phyloP scores from a whole-genome alignment of 2,113 vertebrate species.

The Athene noctua region DNA sequence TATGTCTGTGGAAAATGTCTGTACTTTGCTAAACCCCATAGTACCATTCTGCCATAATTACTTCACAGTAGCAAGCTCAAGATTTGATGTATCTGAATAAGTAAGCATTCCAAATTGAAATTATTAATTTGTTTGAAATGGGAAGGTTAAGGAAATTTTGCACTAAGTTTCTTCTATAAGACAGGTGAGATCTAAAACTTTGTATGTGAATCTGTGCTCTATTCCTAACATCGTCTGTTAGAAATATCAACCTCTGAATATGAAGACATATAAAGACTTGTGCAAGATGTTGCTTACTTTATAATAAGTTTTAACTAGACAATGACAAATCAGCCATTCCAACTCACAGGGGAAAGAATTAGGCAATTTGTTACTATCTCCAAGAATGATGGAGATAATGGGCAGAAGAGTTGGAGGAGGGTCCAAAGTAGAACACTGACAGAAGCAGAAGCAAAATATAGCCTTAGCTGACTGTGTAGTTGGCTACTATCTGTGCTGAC shows the following conservation, averaged over 20 bases:
- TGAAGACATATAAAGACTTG: background rate
- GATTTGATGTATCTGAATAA: background rate
- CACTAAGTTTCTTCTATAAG: background rate
- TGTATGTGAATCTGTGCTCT: background rate
- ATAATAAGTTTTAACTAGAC: conserved; percentile 15
- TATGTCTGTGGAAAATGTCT: background rate
- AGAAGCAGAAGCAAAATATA: background rate
- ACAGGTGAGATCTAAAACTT: background rate
- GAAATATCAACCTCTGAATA: background rate
- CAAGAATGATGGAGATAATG: conserved; percentile 9
- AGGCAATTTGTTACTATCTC: conserved; percentile 40
- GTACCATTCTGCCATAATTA: background rate
- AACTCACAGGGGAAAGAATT: background rate
- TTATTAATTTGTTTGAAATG: background rate
- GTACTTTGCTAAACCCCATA: background rate
- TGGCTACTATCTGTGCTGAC: background rate
- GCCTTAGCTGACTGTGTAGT: background rate
- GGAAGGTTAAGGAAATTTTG: background rate
- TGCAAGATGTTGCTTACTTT: background rate
- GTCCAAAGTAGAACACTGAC: background rate
- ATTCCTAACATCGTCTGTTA: background rate
- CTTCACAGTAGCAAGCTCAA: background rate
- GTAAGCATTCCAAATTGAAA: background rate
- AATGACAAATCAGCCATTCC: conserved; percentile 25
- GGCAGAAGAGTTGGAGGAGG: background rate